Base-by-base conservation (phyloP, 2,797 vertebrate genomes). In the Falco columbarius region DNA sequence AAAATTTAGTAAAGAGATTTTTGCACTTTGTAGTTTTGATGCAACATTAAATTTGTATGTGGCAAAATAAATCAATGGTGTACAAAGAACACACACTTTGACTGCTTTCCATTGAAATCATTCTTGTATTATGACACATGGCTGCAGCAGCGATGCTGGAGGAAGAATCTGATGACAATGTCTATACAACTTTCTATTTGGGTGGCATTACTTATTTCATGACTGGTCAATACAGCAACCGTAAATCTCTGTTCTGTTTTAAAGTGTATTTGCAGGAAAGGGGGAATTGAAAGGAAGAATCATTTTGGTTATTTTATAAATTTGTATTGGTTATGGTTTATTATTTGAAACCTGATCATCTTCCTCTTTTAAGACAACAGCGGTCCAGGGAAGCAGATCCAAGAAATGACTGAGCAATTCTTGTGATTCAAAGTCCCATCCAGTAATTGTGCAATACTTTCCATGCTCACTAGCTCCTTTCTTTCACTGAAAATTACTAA, bases 371-470 rank as follows among this genome's bases (percentile, higher is more conserved):
- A 86, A 79, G 81, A 85, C 34, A 86, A 42, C 10, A 63, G 55
- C n/a, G 86, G 63, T 46, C 36, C 67, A 67, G 34, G 75, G 52
- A 82, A 92, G 70, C 68, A 94, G 80, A 83, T 68, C 38, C 80
- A 94, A 93, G 76, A 93, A 94, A 86, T 29, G 44, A 90, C 18
- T 18, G 20, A 46, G 61, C 52, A 89, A 89, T 89, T 90, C 67
- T 3, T 81, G 47, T 49, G 49, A 95, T 46, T 58, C 76, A 74
- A 93, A 96, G 79, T 59, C 66, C 32, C 61, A 38, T 56, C 77
- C 59, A 93, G 46, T 61, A 83, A 54, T 24, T 61, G 38, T 34
- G 40, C 59, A 89, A 75, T 47, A 66, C 82, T 76, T 94, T 67
- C 38, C 79, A 86, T 34, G 46, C 55, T 81, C 27, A 8, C 55